Evolutionary conservation across 1,140 invertebrate genomes (phyloP), one percentile per base, ranked within the genome.

Genomic region (Aleiodes sp.): DNA sequence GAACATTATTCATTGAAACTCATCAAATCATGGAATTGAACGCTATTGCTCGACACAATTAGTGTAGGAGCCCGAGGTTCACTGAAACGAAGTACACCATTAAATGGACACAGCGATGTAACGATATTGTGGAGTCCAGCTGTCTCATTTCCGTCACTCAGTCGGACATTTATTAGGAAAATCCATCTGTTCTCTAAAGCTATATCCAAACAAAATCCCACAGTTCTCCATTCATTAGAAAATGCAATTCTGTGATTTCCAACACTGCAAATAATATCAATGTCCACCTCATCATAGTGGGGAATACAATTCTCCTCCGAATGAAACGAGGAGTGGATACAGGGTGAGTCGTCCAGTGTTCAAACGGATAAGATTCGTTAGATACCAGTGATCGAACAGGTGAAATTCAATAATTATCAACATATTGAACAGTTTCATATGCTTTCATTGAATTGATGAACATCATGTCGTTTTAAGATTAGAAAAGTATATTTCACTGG

Each of bases 151-250:
- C 21, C 21, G 21, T 52, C 16, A 52, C 19, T 52, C 21, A 9
- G 26, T 52, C 4, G 46, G 46, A 52, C 46, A 52, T 52, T 52
- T 52, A 52, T 52, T 52, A 24, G 46, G 26, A 21, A 9, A 52
- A 21, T 52, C 9, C 4, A 16, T 10, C 14, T 12, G 10, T 21
- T 19, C 21, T 9, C 46, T 24, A 4, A 16, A 52, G 2, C 16
- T 24, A 52, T 52, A 24, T 26, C 46, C 46, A 52, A 52, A 43
- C 19, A n/a, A n/a, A 43, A 1, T 43, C n/a, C 14, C 39, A 43
- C 1, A 43, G 31, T 10, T 6, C 31, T 35, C 10, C 10, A 6
- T 35, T 4, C 31, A n/a, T n/a, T n/a, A n/a, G 31, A 35, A 6
- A 35, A 35, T 35, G 31, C 31, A 6, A 35, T 35, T 35, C 4